Conservation (phyloP, 2,888 invertebrate genomes). For the Tachina fera region DNA sequence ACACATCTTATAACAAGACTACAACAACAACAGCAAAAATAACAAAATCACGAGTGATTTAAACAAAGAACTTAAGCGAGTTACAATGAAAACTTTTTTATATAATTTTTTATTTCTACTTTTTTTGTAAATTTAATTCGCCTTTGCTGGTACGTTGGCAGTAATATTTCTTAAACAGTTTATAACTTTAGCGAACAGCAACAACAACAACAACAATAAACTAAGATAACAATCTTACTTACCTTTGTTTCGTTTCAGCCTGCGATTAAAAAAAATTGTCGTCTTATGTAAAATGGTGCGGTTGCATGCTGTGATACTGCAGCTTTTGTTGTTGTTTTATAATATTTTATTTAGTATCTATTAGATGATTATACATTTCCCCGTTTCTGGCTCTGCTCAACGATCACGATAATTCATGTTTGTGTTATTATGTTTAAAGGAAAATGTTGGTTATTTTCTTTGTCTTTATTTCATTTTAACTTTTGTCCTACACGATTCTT, state of each 20-base stretch:
- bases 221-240: slow-evolving; percentile 56
- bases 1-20: slow-evolving; percentile 55
- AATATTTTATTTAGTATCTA: slow-evolving; percentile 2
- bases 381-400: slow-evolving; percentile 19
- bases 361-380: slow-evolving; percentile 32
- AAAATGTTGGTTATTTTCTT: slow-evolving; percentile 39
- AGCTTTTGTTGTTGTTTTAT: slow-evolving; percentile 31
- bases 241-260: slow-evolving; percentile 39
- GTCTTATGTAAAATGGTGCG: slow-evolving; percentile 2
- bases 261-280: not conserved
- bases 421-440: slow-evolving; percentile 36
- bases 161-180: slow-evolving; percentile 63
- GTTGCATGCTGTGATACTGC: slow-evolving; percentile 60
- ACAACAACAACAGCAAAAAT: slow-evolving; percentile 19
- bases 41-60: slow-evolving; percentile 60
- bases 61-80: slow-evolving; percentile 37
- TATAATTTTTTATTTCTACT: too few relatives aligned
- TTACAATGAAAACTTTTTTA: slow-evolving; percentile 23
- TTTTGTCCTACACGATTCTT: slow-evolving; percentile 65
- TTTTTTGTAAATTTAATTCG: not conserved
- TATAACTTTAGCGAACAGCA: slow-evolving; percentile 46
- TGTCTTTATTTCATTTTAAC: slow-evolving; percentile 48
- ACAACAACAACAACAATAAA: slow-evolving; percentile 31
- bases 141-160: not conserved
- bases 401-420: slow-evolving; percentile 56